These are phyloP conservation scores for Esox lucius DNA, from an alignment of 2,797 vertebrate species.

Conservation along the genomic window DNA sequence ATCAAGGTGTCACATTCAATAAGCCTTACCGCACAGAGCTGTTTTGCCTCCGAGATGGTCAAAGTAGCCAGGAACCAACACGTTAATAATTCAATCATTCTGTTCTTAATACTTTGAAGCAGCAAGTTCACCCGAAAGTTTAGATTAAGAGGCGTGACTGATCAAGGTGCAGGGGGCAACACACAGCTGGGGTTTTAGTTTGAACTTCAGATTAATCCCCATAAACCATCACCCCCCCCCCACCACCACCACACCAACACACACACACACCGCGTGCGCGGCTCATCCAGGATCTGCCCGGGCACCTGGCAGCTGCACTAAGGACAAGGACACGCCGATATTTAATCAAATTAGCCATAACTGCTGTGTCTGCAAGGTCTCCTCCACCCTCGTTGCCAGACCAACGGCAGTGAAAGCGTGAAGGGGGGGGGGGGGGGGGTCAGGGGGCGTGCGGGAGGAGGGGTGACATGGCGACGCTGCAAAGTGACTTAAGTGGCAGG, in stretches of 20 bases:
- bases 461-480: conserved; percentile 20
- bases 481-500: conserved; percentile 59
- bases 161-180: background rate
- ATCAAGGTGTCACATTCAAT: conserved; percentile 7
- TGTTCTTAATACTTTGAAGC: background rate
- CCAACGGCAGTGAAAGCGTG: conserved; percentile 47
- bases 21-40: background rate
- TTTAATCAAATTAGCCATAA: conserved; percentile 64
- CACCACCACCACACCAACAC: background rate
- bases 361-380: conserved; percentile 55
- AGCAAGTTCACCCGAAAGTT: background rate
- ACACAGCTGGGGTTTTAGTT: background rate
- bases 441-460: background rate
- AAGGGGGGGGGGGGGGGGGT: conserved; percentile 25
- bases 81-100: background rate
- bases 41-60: background rate
- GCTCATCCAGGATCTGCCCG: conserved; percentile 4
- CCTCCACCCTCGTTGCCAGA: conserved; percentile 32
- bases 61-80: background rate
- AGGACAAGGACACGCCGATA: conserved; percentile 61
- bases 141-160: background rate
- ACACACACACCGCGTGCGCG: background rate
- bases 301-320: conserved; percentile 59
- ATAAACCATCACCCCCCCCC: background rate
- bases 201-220: background rate